Conservation (phyloP, 2,113 vertebrate genomes). For the Probosciger aterrimus region DNA sequence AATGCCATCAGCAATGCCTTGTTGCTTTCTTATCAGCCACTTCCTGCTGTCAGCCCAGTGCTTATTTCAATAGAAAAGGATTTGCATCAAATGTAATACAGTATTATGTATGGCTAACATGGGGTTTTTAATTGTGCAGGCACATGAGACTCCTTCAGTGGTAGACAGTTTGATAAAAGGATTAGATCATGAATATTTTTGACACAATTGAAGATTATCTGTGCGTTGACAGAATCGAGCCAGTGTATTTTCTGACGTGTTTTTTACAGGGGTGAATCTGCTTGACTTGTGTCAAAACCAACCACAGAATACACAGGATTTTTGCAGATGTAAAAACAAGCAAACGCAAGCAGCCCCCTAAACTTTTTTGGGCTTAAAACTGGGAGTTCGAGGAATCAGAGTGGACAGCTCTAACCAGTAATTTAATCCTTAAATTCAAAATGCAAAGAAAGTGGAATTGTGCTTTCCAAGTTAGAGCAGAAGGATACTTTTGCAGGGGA, state of each 20-base stretch:
- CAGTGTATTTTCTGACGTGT: conserved; percentile 17
- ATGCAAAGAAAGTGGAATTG: neutral
- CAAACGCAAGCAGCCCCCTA: neutral
- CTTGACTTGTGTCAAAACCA: neutral
- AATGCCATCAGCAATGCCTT: conserved; percentile 82
- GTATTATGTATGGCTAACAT: conserved; percentile 70
- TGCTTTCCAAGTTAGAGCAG: neutral
- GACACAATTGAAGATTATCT: conserved; percentile 77
- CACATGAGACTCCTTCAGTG: conserved; percentile 79
- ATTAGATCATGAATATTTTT: conserved; percentile 83
- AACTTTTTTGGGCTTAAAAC: neutral
- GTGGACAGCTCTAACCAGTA: neutral
- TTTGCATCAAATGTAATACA: conserved; percentile 82
- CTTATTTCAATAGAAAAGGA: conserved; percentile 81
- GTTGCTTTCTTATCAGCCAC: conserved; percentile 79
- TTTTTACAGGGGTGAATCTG: conserved; percentile 41
- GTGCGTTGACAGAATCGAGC: conserved; percentile 35
- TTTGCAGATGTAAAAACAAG: neutral
- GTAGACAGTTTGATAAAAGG: conserved; percentile 84
- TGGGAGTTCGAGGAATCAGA: neutral
- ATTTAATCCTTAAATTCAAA: neutral
- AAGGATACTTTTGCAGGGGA: neutral
- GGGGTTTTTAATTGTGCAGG: conserved; percentile 84
- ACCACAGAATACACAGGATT: neutral
- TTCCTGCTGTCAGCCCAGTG: conserved; percentile 81